phyloP scores from a whole-genome alignment of 1,140 invertebrate genomes.

The Holotrichia oblita region DNA sequence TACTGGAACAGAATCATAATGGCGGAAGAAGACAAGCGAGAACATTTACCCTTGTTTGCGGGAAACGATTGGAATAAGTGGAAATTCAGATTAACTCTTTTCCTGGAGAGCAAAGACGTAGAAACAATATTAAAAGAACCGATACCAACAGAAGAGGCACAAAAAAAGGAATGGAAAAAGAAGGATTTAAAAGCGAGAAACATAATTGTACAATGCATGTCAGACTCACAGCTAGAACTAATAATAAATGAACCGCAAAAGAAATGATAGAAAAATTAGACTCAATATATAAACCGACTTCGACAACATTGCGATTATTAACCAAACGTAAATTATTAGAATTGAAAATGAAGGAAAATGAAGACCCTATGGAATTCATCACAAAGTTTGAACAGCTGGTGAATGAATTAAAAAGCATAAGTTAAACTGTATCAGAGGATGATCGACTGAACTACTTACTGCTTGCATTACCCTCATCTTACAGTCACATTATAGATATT shows the following conservation, averaged over 20 bases:
- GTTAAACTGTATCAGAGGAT: neutral
- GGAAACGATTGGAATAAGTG: conserved; percentile 1
- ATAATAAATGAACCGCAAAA: neutral
- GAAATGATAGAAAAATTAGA: conserved; percentile 13
- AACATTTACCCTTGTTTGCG: neutral
- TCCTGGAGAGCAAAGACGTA: conserved; percentile 14
- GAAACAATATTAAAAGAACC: neutral
- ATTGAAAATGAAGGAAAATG: conserved; percentile 40
- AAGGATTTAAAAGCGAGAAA: conserved; percentile 11
- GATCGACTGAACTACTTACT: conserved; percentile 41
- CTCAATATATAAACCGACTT: neutral
- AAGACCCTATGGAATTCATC: conserved; percentile 38
- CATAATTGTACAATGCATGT: neutral
- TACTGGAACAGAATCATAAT: neutral
- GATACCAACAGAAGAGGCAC: neutral
- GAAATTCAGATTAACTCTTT: neutral
- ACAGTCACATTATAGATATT: conserved; percentile 40
- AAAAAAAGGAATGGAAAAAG: conserved; percentile 26
- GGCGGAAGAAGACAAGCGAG: neutral
- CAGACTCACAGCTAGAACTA: neutral
- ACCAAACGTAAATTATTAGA: conserved; percentile 41
- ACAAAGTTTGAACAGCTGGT: conserved; percentile 41
- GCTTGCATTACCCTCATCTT: conserved; percentile 37
- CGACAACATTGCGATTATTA: conserved; percentile 16
- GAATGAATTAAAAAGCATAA: conserved; percentile 41